Evolutionary conservation across 2,888 invertebrate species (phyloP), one percentile per base, ranked within the genome.

Genomic region (Drosophila borealis): DNA sequence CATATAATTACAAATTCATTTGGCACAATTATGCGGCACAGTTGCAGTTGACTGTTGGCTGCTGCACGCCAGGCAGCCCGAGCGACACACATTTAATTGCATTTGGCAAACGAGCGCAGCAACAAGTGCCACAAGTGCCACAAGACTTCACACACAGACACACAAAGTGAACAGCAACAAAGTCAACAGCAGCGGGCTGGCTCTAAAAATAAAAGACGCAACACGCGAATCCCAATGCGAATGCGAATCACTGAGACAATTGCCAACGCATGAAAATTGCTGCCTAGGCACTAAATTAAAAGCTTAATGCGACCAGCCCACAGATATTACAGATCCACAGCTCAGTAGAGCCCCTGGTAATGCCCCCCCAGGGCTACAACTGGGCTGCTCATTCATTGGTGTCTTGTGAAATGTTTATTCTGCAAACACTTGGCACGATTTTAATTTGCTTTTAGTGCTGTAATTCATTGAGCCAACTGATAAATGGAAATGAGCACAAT

Each of bases 1-100:
- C 19, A 62, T 42, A 68, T 87, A 89, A 86, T 86, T 85, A 89
- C 85, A 88, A 89, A 85, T 89, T 88, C 83, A 85, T 89, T 89
- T 86, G 86, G 82, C 86, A 88, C 88, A 88, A 86, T 86, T 89
- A 86, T 83, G 87, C 84, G 79, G 79, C 81, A 89, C 80, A 74
- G 71, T 69, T 79, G 85, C 70, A 63, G 67, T 50, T 60, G 62
- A 45, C 21, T 13, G 45, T 25, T 25, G 55, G 14, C 55, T 55
- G 55, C 25, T 25, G 55, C 55, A 45, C 36, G 55, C 36, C 36
- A 55, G n/a, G 14, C 49, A 57, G 55, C 65, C 36, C 37, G 48
- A 63, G 68, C 82, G 87, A 80, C 89, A 84, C 74, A 74, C 85
- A 86, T 85, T 86, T 85, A 86, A 86, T 86, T 89, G 89, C 85